A percentile compares a stretch with the other conserved stretches of the same genome.
These are phyloP conservation scores for Halictus rubicundus DNA, from an alignment of 1,140 invertebrate genomes.

Conservation along the genomic window DNA sequence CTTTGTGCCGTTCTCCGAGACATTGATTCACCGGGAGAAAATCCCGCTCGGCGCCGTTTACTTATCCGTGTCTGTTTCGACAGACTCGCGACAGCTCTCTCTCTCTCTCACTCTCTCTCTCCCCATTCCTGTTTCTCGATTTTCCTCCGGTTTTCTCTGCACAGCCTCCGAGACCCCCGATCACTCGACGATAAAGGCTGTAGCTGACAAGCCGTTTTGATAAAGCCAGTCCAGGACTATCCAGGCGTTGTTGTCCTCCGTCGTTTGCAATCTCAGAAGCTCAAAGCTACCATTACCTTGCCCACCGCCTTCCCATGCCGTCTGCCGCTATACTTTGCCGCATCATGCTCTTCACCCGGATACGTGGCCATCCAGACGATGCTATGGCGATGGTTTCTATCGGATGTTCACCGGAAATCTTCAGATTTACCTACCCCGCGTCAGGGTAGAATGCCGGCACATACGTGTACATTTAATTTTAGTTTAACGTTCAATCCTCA, in stretches of 20 bases:
- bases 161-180: constrained; percentile 28
- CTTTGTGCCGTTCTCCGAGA: constrained; percentile 3
- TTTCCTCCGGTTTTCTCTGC: neutral
- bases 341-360: neutral
- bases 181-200: constrained; percentile 74
- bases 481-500: too few relatives aligned
- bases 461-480: too few relatives aligned
- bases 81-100: neutral
- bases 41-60: neutral
- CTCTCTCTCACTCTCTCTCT: too few relatives aligned
- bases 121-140: constrained; percentile 21
- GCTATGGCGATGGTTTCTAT: too few relatives aligned
- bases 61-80: neutral
- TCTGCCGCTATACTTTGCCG: constrained; percentile 6
- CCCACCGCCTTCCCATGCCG: neutral
- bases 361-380: neutral
- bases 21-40: constrained; percentile 31
- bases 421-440: too few relatives aligned
- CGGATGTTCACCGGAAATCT: too few relatives aligned
- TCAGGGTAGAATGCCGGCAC: too few relatives aligned
- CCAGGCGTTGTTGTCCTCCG: constrained; percentile 37
- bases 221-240: constrained; percentile 60
- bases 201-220: constrained; percentile 75
- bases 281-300: constrained; percentile 38
- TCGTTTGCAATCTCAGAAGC: constrained; percentile 56